These are phyloP conservation scores for Sprattus sprattus DNA, from an alignment of 2,113 vertebrate genomes.

Conservation along the genomic window DNA sequence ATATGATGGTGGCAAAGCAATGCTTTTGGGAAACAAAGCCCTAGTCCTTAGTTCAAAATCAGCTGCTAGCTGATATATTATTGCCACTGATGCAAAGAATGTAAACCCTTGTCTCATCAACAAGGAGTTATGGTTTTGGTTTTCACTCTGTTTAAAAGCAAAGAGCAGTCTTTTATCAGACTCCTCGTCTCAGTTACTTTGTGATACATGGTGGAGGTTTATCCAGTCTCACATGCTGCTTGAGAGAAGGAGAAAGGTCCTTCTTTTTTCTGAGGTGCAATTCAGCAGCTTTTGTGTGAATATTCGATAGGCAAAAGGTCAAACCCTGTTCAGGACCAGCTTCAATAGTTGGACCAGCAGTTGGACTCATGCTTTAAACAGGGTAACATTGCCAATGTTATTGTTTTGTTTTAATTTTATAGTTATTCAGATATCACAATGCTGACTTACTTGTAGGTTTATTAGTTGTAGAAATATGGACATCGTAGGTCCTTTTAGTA, in stretches of 20 bases:
- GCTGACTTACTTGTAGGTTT: slow-evolving; percentile 76
- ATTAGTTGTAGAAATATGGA: slow-evolving; percentile 68
- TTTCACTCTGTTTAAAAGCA: neutral
- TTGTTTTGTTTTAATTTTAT: slow-evolving; percentile 74
- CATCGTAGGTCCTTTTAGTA: slow-evolving; percentile 82
- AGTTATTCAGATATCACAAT: slow-evolving; percentile 80
- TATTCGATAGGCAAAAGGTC: neutral
- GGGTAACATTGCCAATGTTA: slow-evolving; percentile 91
- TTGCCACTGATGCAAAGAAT: neutral
- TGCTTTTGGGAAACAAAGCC: neutral
- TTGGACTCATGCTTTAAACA: slow-evolving; percentile 84
- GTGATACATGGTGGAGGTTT: too few species aligned
- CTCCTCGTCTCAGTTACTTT: neutral
- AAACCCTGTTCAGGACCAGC: neutral
- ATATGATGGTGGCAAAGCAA: neutral
- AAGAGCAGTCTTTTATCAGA: neutral
- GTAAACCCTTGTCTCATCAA: neutral
- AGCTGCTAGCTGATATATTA: neutral
- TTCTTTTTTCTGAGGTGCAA: slow-evolving; percentile 47
- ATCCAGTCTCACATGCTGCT: slow-evolving; percentile 43
- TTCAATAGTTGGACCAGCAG: slow-evolving; percentile 4
- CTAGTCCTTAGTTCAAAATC: neutral
- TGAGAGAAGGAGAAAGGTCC: slow-evolving; percentile 50
- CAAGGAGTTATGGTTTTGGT: neutral
- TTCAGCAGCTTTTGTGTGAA: neutral